Evolutionary conservation across 2,797 vertebrate species (phyloP), one percentile per base, ranked within the genome.

Genomic region (Tarsius wallacei): DNA sequence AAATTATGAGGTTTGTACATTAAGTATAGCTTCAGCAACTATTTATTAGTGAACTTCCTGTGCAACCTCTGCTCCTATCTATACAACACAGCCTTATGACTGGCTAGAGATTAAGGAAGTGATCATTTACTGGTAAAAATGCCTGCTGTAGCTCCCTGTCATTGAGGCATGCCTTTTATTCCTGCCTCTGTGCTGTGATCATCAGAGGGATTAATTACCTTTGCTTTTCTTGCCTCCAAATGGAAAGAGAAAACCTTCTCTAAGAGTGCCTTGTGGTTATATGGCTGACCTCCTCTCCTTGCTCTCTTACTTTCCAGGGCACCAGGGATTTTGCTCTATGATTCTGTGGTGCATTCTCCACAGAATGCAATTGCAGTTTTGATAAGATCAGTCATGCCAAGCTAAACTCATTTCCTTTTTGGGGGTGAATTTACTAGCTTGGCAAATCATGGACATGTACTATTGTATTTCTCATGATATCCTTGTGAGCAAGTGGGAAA

Each of bases 41-140:
- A 7, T 61, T 61, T 90, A 53, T 86, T 87, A 88, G 95, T 78
- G 64, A 90, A 42, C 68, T 70, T 87, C 21, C 4, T 22, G 10
- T 33, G 16, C 16, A n/a, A 59, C n/a, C 22, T 12, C 17, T 85
- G 16, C 57, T 91, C 36, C 68, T 90, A 2, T 64, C 82, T 53
- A 49, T n/a, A n/a, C 3, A 19, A 28, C 49, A 8, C 24, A 16
- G 21, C 2, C 47, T 47, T 13, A 0, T 21, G 47, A 14, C 42
- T 31, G 5, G 19, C 15, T 70, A 71, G n/a, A 66, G n/a, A 55
- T 53, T 21, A 80, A 47, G 42, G 7, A 78, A 80, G 24, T 24
- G 24, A 19, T 57, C 5, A 2, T 6, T 12, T 2, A 17, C 8
- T 22, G 87, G 33, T 83, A 68, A 57, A 53, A 47, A 73, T 12